phyloP scores from a whole-genome alignment of 2,113 vertebrate species.

The Phrynocephalus versicolor region DNA sequence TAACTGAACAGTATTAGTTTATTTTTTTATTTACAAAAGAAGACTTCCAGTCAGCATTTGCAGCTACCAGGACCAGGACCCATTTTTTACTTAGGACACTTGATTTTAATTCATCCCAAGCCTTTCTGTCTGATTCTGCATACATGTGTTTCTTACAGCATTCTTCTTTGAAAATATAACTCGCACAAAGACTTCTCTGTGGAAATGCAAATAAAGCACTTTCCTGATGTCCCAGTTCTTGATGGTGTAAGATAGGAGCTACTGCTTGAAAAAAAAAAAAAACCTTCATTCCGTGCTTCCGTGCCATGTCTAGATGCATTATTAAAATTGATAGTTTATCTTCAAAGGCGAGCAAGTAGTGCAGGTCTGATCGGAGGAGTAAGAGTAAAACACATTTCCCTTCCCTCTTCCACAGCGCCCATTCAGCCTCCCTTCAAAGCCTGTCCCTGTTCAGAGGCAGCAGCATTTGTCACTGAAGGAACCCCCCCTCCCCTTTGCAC shows the following conservation, averaged over 20 bases:
- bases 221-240: conserved; percentile 18
- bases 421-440: conserved; percentile 21
- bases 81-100: background rate
- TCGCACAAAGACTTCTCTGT: conserved; percentile 15
- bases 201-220: conserved; percentile 20
- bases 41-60: rapidly evolving
- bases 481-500: conserved; percentile 70
- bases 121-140: conserved; percentile 20
- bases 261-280: rapidly evolving
- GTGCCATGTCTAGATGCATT: conserved; percentile 1
- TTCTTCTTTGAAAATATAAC: background rate
- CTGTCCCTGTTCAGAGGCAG: conserved; percentile 43
- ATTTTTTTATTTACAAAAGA: conserved; percentile 1
- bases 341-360: background rate
- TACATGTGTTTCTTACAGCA: background rate
- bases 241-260: background rate
- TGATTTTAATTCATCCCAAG: conserved; percentile 9
- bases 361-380: background rate
- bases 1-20: background rate
- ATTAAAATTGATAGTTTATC: background rate
- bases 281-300: rapidly evolving
- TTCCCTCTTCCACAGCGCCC: background rate
- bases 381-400: conserved; percentile 10
- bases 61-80: background rate
- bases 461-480: conserved; percentile 52